A percentile compares a stretch with the other conserved stretches of the same genome.
Evolutionary conservation across 2,888 invertebrate species (phyloP).

Genomic region (Pantelozetes paolii): DNA sequence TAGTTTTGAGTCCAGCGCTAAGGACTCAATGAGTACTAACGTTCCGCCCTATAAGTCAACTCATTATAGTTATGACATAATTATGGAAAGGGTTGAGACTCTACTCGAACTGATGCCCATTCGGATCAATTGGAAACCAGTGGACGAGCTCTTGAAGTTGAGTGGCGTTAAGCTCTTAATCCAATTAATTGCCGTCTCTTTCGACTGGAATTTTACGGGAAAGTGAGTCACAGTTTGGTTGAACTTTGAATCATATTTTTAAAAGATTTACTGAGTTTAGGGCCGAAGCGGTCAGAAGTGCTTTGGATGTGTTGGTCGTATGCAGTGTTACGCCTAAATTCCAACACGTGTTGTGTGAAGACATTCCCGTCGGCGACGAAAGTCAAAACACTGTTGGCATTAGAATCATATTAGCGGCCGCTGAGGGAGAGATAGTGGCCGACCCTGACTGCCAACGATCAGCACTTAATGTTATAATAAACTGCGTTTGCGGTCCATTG

Average conservation of each 20-base stretch:
- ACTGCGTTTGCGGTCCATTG: conserved; percentile 88
- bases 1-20: conserved; percentile 47
- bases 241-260: no score
- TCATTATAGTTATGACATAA: conserved; percentile 67
- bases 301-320: conserved; percentile 78
- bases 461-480: conserved; percentile 81
- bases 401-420: conserved; percentile 72
- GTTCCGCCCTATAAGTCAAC: conserved; percentile 53
- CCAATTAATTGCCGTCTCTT: conserved; percentile 79
- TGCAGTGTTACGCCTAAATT: conserved; percentile 82
- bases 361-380: conserved; percentile 56
- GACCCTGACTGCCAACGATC: conserved; percentile 81
- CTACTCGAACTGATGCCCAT: conserved; percentile 71
- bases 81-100: conserved; percentile 77
- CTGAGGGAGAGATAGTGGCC: conserved; percentile 82
- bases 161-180: conserved; percentile 71
- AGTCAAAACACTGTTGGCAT: conserved; percentile 68
- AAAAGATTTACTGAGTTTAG: neutral
- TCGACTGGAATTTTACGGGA: conserved; percentile 87
- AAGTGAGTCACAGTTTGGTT: conserved; percentile 51
- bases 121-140: conserved; percentile 78
- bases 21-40: conserved; percentile 38
- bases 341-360: conserved; percentile 56
- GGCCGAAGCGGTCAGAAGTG: conserved; percentile 67
- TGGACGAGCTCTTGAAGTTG: conserved; percentile 76